Percentiles rank a stretch among this genome's conserved stretches.
Evolutionary conservation across 2,797 vertebrate species (phyloP).

Genomic region (Todus mexicanus): DNA sequence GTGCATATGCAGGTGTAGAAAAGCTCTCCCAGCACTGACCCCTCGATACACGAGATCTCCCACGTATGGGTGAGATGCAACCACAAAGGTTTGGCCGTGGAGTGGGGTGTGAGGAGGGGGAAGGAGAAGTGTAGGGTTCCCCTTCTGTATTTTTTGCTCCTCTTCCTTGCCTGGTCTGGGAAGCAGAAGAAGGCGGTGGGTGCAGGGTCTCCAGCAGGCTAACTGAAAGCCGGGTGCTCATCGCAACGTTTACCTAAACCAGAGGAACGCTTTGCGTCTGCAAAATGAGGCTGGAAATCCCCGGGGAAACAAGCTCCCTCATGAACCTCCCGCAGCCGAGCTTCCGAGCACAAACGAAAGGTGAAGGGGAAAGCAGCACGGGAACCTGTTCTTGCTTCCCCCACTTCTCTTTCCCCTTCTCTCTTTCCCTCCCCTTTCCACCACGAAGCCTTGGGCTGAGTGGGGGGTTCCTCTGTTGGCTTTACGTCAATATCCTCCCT

Average conservation of each 20-base stretch:
- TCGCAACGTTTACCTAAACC: fast-evolving
- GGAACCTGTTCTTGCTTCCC: not conserved
- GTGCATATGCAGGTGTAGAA: not conserved
- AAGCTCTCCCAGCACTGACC: not conserved
- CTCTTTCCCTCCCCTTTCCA: not conserved
- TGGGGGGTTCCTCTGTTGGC: not conserved
- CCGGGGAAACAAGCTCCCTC: not conserved
- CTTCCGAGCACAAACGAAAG: not conserved
- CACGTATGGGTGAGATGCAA: fast-evolving
- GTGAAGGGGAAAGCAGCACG: not conserved
- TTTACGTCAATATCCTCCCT: not conserved
- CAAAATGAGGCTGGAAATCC: constrained; percentile 3
- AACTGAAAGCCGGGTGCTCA: not conserved
- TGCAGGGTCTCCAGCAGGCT: not conserved
- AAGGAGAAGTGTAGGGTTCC: not conserved
- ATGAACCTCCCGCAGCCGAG: fast-evolving
- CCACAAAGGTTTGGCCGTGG: not conserved
- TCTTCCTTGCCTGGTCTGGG: fast-evolving
- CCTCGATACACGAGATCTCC: not conserved
- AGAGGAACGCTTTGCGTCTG: not conserved
- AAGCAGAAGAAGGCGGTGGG: not conserved
- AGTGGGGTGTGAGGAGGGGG: not conserved
- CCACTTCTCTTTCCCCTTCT: not conserved
- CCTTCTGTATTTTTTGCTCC: not conserved
- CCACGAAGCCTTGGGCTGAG: not conserved